phyloP scores from a whole-genome alignment of 2,113 vertebrate species.

The Helogale parvula region DNA sequence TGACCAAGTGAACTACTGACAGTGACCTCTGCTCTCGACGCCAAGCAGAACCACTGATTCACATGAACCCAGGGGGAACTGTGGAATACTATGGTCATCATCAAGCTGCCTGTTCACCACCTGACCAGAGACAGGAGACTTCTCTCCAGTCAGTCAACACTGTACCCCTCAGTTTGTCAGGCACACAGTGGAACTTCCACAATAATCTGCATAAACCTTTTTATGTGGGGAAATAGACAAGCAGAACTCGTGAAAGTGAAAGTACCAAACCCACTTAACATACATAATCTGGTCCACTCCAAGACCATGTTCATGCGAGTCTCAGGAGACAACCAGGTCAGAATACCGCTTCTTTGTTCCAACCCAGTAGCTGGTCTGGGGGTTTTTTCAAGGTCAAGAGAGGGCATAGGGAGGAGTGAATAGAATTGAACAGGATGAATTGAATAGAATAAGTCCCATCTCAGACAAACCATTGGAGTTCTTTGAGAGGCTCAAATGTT shows the following conservation, averaged over 20 bases:
- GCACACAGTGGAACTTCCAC: background rate
- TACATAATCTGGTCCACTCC: no score
- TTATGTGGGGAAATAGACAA: background rate
- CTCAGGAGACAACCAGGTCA: background rate
- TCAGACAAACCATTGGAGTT: background rate
- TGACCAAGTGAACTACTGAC: background rate
- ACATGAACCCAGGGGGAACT: background rate
- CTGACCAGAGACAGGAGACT: background rate
- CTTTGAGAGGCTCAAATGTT: background rate
- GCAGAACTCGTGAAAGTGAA: background rate
- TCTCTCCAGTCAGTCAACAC: background rate
- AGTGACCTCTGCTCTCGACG: background rate
- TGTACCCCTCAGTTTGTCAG: background rate
- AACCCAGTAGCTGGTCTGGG: background rate
- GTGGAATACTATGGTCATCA: background rate
- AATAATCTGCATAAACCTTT: background rate
- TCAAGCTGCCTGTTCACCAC: background rate
- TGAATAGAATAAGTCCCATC: background rate
- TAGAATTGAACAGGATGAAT: no score
- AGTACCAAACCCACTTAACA: no score
- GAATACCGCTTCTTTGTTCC: background rate
- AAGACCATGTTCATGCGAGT: background rate
- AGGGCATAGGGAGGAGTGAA: background rate
- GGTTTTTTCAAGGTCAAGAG: background rate
- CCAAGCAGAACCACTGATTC: background rate